Evolutionary conservation across 1,140 invertebrate species (phyloP).

Genomic region (Nylanderia fulva): DNA sequence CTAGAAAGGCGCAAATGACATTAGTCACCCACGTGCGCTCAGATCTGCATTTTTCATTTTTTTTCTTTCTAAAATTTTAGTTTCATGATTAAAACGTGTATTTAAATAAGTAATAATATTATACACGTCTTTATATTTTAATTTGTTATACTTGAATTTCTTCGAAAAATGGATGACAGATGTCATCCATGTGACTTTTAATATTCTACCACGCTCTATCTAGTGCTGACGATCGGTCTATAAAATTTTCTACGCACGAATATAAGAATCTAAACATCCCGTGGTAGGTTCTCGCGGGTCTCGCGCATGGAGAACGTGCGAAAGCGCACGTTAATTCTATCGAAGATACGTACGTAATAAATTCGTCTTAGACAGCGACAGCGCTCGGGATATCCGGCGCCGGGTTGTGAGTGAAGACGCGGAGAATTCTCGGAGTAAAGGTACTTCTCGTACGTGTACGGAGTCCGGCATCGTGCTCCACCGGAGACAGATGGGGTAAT

Average conservation of each 20-base stretch:
- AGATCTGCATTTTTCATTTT: too few relatives aligned
- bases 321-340: slow-evolving; percentile 52
- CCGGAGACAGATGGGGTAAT: slow-evolving; percentile 79
- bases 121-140: too few relatives aligned
- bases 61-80: too few relatives aligned
- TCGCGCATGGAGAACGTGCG: not conserved
- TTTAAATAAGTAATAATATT: too few relatives aligned
- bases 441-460: slow-evolving; percentile 55
- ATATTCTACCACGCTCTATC: too few relatives aligned
- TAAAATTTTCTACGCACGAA: not conserved
- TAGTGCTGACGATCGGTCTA: not conserved
- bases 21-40: too few relatives aligned
- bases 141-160: too few relatives aligned
- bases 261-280: not conserved
- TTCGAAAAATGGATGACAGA: too few relatives aligned
- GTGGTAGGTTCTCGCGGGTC: not conserved
- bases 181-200: too few relatives aligned
- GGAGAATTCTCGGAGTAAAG: slow-evolving; percentile 58
- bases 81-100: too few relatives aligned
- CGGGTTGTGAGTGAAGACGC: slow-evolving; percentile 64
- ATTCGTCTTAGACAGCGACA: slow-evolving; percentile 75
- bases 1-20: too few relatives aligned
- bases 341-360: slow-evolving; percentile 75
- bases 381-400: slow-evolving; percentile 63
- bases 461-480: slow-evolving; percentile 71